These are phyloP conservation scores for Scaptomyza polygonia DNA, from an alignment of 2,888 invertebrate genomes.

Conservation along the genomic window DNA sequence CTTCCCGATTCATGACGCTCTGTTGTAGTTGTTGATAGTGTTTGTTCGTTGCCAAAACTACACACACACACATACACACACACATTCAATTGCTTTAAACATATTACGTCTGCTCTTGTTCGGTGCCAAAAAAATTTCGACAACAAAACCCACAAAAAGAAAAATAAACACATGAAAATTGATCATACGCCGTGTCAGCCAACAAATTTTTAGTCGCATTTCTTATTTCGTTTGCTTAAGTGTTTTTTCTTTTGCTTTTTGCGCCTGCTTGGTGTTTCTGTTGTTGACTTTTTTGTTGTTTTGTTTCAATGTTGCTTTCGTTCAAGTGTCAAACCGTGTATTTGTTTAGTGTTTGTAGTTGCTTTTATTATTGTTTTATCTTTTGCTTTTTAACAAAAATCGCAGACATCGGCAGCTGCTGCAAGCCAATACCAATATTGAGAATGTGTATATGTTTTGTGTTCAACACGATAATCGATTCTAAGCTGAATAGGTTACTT, in stretches of 20 bases:
- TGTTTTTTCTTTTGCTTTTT: conserved; percentile 47
- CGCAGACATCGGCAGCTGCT: conserved; percentile 9
- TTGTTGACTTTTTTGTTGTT: conserved; percentile 2
- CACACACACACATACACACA: conserved; percentile 8
- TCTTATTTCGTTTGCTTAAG: conserved; percentile 66
- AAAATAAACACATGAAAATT: background rate
- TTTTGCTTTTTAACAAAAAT: conserved; percentile 29
- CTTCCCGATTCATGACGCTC: conserved; percentile 24
- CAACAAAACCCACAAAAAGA: background rate
- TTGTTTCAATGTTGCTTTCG: conserved; percentile 44
- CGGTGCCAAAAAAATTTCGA: conserved; percentile 17
- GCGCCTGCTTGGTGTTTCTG: conserved; percentile 19
- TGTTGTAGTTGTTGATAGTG: conserved; percentile 22
- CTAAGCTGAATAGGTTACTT: too few species aligned
- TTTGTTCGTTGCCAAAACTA: conserved; percentile 45
- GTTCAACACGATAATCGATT: conserved; percentile 30
- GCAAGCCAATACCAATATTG: conserved; percentile 9
- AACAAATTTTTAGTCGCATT: conserved; percentile 43
- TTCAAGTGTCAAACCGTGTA: conserved; percentile 44
- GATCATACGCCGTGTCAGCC: too few species aligned
- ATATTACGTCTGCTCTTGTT: conserved; percentile 8
- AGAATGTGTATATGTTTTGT: conserved; percentile 5
- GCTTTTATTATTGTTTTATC: conserved; percentile 11
- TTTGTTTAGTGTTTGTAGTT: conserved; percentile 56
- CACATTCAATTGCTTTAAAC: background rate